These are phyloP conservation scores for Ammodytes marinus DNA, from an alignment of 2,113 vertebrate genomes.

Conservation along the genomic window DNA sequence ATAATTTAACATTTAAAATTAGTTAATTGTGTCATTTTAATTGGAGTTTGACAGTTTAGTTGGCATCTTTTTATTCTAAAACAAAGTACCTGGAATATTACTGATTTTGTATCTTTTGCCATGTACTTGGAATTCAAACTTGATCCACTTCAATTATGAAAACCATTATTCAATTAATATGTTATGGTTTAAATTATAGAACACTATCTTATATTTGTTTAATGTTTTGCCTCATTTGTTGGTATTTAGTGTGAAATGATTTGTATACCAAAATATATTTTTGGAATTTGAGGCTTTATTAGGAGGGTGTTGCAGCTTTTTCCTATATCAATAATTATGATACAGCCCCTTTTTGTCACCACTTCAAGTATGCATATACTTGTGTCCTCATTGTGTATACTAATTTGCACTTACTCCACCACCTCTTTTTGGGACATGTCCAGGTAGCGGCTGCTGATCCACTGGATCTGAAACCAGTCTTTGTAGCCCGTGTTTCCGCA, in stretches of 20 bases:
- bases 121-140: neutral
- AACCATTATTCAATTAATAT: neutral
- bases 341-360: neutral
- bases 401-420: conserved; percentile 86
- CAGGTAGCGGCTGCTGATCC: conserved; percentile 90
- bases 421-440: conserved; percentile 90
- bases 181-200: neutral
- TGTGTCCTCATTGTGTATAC: neutral
- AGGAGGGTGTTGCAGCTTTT: neutral
- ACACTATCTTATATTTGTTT: neutral
- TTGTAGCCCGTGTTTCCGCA: conserved; percentile 90
- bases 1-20: neutral
- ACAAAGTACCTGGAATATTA: neutral
- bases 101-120: neutral
- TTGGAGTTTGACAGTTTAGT: neutral
- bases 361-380: neutral
- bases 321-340: neutral
- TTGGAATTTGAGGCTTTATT: neutral
- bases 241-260: neutral
- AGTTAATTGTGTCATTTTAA: neutral
- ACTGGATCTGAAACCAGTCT: conserved; percentile 94
- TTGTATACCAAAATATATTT: neutral
- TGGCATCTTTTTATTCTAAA: neutral
- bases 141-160: neutral
- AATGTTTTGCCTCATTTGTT: neutral